These are phyloP conservation scores for Pachydiplax longipennis DNA, from an alignment of 2,888 invertebrate genomes.

Conservation along the genomic window DNA sequence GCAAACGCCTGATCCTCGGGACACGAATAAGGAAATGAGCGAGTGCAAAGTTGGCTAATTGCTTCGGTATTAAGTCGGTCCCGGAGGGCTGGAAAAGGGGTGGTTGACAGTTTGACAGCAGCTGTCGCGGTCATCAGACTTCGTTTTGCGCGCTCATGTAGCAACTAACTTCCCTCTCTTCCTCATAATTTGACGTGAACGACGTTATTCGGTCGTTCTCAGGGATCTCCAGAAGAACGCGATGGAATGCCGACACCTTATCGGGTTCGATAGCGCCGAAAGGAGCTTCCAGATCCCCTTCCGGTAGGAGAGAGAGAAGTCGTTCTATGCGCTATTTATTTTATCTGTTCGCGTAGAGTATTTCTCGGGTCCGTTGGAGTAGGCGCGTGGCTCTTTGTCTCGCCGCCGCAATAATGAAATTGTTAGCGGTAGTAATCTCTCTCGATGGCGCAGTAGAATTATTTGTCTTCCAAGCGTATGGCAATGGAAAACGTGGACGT, in stretches of 20 bases:
- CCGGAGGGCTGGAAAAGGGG: background rate
- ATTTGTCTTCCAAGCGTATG: too few species aligned
- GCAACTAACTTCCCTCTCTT: background rate
- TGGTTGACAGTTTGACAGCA: background rate
- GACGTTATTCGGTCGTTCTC: background rate
- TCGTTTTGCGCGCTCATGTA: background rate
- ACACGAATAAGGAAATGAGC: background rate
- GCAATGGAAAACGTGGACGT: too few species aligned
- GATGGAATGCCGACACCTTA: background rate
- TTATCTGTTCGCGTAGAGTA: background rate
- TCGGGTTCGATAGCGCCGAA: background rate
- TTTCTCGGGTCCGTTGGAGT: background rate
- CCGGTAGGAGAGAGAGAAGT: background rate
- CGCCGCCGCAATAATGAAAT: background rate
- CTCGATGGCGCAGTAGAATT: too few species aligned
- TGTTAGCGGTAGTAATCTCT: too few species aligned
- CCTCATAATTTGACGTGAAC: background rate
- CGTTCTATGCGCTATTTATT: background rate
- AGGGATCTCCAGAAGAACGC: background rate
- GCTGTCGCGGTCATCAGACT: background rate
- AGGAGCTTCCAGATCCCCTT: background rate
- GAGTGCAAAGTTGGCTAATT: background rate
- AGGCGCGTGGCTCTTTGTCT: background rate
- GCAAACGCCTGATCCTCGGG: background rate
- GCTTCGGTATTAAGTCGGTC: background rate